These are phyloP conservation scores for Tarsius wallacei DNA, from an alignment of 2,797 vertebrate genomes.

Conservation along the genomic window DNA sequence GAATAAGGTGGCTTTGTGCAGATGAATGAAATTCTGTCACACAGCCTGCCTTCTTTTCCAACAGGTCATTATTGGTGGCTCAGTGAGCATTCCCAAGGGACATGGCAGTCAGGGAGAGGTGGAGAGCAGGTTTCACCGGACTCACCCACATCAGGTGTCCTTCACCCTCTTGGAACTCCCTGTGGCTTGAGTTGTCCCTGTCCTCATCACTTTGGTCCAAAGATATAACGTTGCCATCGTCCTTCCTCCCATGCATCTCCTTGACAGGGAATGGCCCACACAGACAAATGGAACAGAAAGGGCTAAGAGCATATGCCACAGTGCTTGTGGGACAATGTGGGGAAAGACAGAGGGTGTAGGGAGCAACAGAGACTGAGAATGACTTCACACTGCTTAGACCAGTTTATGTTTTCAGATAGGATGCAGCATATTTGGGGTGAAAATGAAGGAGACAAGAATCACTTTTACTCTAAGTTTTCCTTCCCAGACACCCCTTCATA, in stretches of 20 bases:
- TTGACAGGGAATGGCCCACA: not conserved
- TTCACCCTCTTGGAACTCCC: not conserved
- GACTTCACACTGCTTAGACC: not conserved
- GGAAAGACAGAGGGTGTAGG: not conserved
- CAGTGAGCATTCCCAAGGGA: not conserved
- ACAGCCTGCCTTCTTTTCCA: slow-evolving; percentile 31
- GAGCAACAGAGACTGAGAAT: not conserved
- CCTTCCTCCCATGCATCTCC: not conserved
- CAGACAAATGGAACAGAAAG: not conserved
- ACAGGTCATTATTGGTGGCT: slow-evolving; percentile 12
- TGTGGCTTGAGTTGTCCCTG: not conserved
- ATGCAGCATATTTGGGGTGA: not conserved
- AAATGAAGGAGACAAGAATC: not conserved
- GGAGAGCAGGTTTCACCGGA: not conserved
- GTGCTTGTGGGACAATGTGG: not conserved
- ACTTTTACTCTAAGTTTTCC: slow-evolving; percentile 17
- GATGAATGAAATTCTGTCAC: not conserved
- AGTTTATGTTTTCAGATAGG: slow-evolving; percentile 11
- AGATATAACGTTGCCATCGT: not conserved
- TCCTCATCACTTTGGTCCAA: not conserved
- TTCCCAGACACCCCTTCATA: not conserved
- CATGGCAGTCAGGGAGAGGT: not conserved
- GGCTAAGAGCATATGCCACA: not conserved
- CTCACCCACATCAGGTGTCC: not conserved
- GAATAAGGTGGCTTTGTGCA: slow-evolving; percentile 11